A percentile compares a stretch with the other conserved stretches of the same genome.
Conservation (phyloP, 2,888 invertebrate species). For the Polydrusus tereticollis region DNA sequence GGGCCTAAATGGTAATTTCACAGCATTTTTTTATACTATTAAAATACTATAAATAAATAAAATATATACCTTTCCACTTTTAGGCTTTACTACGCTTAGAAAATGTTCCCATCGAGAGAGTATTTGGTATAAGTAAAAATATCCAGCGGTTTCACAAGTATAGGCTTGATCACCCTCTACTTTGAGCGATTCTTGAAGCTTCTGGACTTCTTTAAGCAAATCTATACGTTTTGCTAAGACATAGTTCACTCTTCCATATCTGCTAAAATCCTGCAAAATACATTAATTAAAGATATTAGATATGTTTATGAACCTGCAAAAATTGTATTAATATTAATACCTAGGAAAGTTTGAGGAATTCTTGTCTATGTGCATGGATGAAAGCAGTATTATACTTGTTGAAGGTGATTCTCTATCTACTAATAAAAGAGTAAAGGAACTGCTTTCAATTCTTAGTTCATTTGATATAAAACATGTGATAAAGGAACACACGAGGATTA, state of each 20-base stretch:
- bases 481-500: too few species aligned
- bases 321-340: too few species aligned
- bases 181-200: conserved; percentile 87
- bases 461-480: too few species aligned
- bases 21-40: too few species aligned
- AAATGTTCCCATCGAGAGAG: conserved; percentile 94
- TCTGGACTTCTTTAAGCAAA: conserved; percentile 87
- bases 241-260: conserved; percentile 98
- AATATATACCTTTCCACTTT: conserved; percentile 63
- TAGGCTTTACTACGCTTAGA: conserved; percentile 73
- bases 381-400: too few species aligned
- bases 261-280: conserved; percentile 46
- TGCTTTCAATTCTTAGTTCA: too few species aligned
- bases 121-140: conserved; percentile 96
- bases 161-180: conserved; percentile 92
- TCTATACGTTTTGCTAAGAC: conserved; percentile 95
- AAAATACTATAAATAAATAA: conserved; percentile 1
- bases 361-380: too few species aligned
- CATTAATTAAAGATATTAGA: neutral
- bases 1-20: too few species aligned
- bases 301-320: too few species aligned
- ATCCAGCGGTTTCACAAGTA: conserved; percentile 98
- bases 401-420: too few species aligned
- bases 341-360: too few species aligned
- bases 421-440: too few species aligned